Base-by-base conservation (phyloP, 2,113 vertebrate genomes). In the Chlorocebus sabaeus region DNA sequence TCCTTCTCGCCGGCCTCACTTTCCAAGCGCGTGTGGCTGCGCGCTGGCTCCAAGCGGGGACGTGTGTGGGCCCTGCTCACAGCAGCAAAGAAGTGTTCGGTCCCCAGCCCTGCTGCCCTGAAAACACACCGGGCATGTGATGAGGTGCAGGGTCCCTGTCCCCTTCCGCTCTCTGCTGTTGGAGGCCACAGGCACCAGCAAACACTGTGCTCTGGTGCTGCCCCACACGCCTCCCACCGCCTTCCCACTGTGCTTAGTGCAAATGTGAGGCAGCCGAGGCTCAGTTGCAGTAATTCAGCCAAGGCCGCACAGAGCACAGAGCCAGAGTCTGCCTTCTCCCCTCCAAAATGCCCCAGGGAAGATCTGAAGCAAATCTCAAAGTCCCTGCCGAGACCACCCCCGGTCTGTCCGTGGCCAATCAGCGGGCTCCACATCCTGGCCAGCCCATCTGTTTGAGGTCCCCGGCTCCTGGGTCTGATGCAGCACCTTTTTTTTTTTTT, bases 161-260 rank as follows among this genome's bases (percentile, higher is more conserved):
- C 67, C 67, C n/a, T n/a, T n/a, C 67, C 3, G 30, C 32, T 18
- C 32, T 17, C 64, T 2, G 12, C 61, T 2, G 32, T 68, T 7
- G 67, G 2, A 73, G 20, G 48, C 8, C 25, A 3, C 16, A 45
- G 61, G 61, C 18, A 27, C 32, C 38, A 16, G 68, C 64, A 7
- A 1, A n/a, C 13, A 17, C 70, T 61, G 40, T 27, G 59, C 14
- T 27, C 27, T 64, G 30, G 12, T 2, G 12, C 27, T 2, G 61
- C 61, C 1, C 6, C 43, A 0, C 0, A 6, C 30, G 1, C 25
- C 23, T 9, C 23, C 1, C 1, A 6, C 23, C 25, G 3, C 30
- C 67, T 40, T 38, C 22, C n/a, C 70, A 38, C 70, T 40, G 70
- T 43, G 7, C 43, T 27, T 30, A 16, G 8, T 48, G 23, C 35